Evolutionary conservation across 1,140 invertebrate genomes (phyloP), one percentile per base, ranked within the genome.

Genomic region (Procambarus virginalis): DNA sequence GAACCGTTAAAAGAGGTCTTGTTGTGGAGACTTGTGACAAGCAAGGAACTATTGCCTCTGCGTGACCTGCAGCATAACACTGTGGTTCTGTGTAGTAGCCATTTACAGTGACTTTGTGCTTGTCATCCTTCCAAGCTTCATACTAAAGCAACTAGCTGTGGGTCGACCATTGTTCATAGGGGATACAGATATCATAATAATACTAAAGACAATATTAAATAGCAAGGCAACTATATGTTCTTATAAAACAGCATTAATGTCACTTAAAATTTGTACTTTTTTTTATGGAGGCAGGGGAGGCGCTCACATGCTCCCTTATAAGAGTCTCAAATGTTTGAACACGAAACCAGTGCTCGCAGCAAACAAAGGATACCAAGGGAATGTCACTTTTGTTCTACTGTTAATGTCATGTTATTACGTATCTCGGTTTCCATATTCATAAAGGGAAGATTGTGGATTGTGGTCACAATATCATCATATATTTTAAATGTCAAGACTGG

Each of bases 141-240:
- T 89, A 86, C 86, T 89, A 89, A 88, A 89, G 86, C 86, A 89
- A 76, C 79, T 89, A 89, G 86, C 86, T 83, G 80, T 89, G 86
- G 86, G 86, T 89, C 73, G 86, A 80, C 86, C 86, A 83, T 89
- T 89, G 86, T 89, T 83, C 86, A 89, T 89, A 89, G 77, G 86
- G 83, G 80, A 89, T 89, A 89, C 49, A 89, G 86, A 89, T 89
- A 89, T 89, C 80, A 89, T 89, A 89, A 89, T 83, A 89, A 83
- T 89, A 89, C 64, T 89, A 76, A 60, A 77, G 83, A 89, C 75
- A 86, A 82, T 83, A 89, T 83, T 89, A 89, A 87, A 89, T 89
- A 89, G 77, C 86, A 83, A 83, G 86, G 86, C 86, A 89, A 89
- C 70, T 89, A 89, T 88, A 88, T 89, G 80, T 89, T 89, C 64